A percentile compares a stretch with the other conserved stretches of the same genome.
Evolutionary conservation across 30 jellyfish, hydroid and myxozoan genomes (phyloP).

Genomic region (Clytia hemisphaerica): DNA sequence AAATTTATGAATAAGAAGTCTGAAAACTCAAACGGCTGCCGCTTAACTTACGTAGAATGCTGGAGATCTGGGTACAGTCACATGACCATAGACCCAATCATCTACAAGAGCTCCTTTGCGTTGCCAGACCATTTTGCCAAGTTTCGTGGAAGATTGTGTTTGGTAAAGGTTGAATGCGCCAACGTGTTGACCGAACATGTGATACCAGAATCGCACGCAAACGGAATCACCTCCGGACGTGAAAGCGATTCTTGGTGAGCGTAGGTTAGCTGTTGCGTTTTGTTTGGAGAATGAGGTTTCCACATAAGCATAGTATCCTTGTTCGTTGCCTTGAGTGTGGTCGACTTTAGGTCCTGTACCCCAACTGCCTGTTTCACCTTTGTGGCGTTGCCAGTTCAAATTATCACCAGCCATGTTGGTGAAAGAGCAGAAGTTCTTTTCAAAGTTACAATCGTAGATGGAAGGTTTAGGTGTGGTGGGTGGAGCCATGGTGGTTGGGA

Average conservation of each 20-base stretch:
- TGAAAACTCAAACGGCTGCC: no score
- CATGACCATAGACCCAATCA: constrained; percentile 79
- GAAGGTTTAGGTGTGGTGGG: constrained; percentile 90
- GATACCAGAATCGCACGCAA: constrained; percentile 92
- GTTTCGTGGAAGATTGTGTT: constrained; percentile 22
- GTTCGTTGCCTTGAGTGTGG: constrained; percentile 75
- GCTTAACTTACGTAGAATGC: constrained; percentile 58
- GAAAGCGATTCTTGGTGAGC: constrained; percentile 64
- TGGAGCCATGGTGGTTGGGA: constrained; percentile 50
- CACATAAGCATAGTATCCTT: constrained; percentile 90
- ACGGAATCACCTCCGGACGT: constrained; percentile 33
- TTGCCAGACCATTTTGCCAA: constrained; percentile 66
- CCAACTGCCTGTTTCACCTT: constrained; percentile 76
- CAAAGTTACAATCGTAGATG: constrained; percentile 79
- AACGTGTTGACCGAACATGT: constrained; percentile 96
- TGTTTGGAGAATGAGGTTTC: constrained; percentile 74
- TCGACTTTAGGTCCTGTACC: constrained; percentile 87
- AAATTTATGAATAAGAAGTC: no score
- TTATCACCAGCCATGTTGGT: constrained; percentile 55
- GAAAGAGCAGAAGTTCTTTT: constrained; percentile 67
- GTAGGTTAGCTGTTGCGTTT: constrained; percentile 81
- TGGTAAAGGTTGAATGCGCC: constrained; percentile 64
- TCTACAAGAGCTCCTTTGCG: constrained; percentile 78
- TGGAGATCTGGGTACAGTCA: constrained; percentile 61
- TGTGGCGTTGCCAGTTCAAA: constrained; percentile 75